Evolutionary conservation across 2,113 vertebrate genomes (phyloP), one percentile per base, ranked within the genome.

Genomic region (Parus major): DNA sequence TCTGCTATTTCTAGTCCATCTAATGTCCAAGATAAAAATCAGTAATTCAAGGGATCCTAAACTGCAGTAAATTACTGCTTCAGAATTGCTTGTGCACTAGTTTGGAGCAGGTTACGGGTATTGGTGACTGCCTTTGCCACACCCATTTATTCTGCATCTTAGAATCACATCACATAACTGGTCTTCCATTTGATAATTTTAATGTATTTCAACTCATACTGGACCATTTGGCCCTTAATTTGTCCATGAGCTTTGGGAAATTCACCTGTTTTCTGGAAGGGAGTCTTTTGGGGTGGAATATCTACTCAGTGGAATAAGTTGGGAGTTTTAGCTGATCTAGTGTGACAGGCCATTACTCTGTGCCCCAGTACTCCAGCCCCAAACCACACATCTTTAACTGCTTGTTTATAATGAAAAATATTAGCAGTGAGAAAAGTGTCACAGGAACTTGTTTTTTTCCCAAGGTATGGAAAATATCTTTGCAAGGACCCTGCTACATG

Each of bases 401-500:
- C 50, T 66, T 64, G 10, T 41, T 83, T 91, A 24, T 0, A 1
- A 15, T 70, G 42, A 86, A 79, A 89, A 81, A 24, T 50, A 27
- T 15, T 80, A 41, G 15, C 28, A 18, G 6, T 66, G 46, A 72
- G 41, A 64, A 72, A 79, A 44, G 29, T 19, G 20, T 66, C 28
- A 29, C 35, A 52, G 60, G 14, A 87, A 75, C 66, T n/a, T 96
- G 55, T 96, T 82, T 94, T 92, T 70, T 95, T 83, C 75, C 86
- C 10, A 52, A 99, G 99, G 99, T 99, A 5, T 99, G 99, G 99
- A 99, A 98, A 95, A 98, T 98, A 63, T 99, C 99, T 24, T 96
- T 99, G 70, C 99, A 99, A 98, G 99, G 99, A 28, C 98, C 99
- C 0, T 99, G 98, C 83, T 99, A 98, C 83, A 98, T 99, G 97